Evolutionary conservation across 1,140 invertebrate genomes (phyloP).

Genomic region (Panulirus ornatus): DNA sequence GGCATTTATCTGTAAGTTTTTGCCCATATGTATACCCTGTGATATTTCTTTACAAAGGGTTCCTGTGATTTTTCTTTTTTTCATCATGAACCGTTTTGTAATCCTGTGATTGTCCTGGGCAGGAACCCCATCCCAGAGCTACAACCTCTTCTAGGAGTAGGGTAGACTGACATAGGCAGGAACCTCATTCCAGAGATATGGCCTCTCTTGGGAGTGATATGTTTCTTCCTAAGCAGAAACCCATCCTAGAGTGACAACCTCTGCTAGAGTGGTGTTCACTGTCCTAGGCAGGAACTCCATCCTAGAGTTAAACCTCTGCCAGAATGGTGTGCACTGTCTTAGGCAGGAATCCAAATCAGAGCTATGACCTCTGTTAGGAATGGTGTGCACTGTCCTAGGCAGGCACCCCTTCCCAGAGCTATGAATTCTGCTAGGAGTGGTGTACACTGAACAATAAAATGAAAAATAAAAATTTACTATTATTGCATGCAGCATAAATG

Average conservation of each 20-base stretch:
- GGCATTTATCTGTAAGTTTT: slow-evolving; percentile 72
- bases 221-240: slow-evolving; percentile 3
- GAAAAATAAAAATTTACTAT: slow-evolving; percentile 64
- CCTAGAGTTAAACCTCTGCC: slow-evolving; percentile 59
- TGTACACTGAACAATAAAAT: slow-evolving; percentile 66
- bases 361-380: slow-evolving; percentile 66
- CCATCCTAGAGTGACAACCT: slow-evolving; percentile 18
- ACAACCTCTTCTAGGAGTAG: slow-evolving; percentile 55
- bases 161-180: slow-evolving; percentile 47
- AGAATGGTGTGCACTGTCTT: slow-evolving; percentile 54
- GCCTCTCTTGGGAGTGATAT: no score
- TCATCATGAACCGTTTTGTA: slow-evolving; percentile 69
- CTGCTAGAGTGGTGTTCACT: slow-evolving; percentile 35
- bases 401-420: slow-evolving; percentile 38
- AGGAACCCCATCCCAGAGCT: slow-evolving; percentile 68
- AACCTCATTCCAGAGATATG: slow-evolving; percentile 23
- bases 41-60: slow-evolving; percentile 73
- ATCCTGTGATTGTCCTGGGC: slow-evolving; percentile 72
- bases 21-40: slow-evolving; percentile 70
- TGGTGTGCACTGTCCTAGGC: slow-evolving; percentile 54
- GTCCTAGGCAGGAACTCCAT: slow-evolving; percentile 22
- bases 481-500: slow-evolving; percentile 68
- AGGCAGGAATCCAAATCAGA: slow-evolving; percentile 43
- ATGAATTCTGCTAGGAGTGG: slow-evolving; percentile 68
- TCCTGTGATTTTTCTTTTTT: slow-evolving; percentile 68